Base-by-base conservation (phyloP, 2,888 invertebrate genomes). In the Nemoura dubitans region DNA sequence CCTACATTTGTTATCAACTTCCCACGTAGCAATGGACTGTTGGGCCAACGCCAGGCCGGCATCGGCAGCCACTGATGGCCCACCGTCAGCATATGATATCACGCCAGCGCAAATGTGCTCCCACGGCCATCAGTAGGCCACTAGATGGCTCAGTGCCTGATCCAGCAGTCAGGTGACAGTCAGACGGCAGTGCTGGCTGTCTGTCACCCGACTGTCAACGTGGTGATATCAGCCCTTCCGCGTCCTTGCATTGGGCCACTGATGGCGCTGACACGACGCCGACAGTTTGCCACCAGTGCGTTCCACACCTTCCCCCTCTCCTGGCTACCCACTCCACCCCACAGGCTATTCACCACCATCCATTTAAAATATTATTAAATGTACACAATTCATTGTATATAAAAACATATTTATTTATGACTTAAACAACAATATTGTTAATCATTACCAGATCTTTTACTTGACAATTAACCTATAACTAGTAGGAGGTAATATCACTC, bases 11-110 rank as follows among this genome's bases (percentile, higher is more conserved):
- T n/a, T n/a, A n/a, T n/a, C n/a, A n/a, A n/a, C n/a, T n/a, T n/a
- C 59, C 59, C 59, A 59, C 59, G 59, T 59, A 84, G 83, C 42
- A 59, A 76, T 28, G 81, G 3, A 86, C 84, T 84, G 26, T 84
- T 42, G 28, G 42, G 26, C 42, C 59, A 59, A 14, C 59, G 59
- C 59, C 59, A 14, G 59, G 59, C 59, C 59, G 59, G 59, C 59
- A 59, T 21, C 59, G 3, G 59, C 59, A 59, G 59, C 2, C 59
- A 59, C 59, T 59, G 16, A 59, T 21, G 59, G 59, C 59, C 59
- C 59, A 59, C 59, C 10, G 59, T 59, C 59, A 59, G 59, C 59
- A 59, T 59, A 14, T 59, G 59, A 59, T 59, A 59, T 59, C 59
- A 21, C 59, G 59, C 59, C 59, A 59, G 59, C 59, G 59, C 59